These are phyloP conservation scores for Coptotermes formosanus DNA, from an alignment of 1,140 invertebrate genomes.

Conservation along the genomic window DNA sequence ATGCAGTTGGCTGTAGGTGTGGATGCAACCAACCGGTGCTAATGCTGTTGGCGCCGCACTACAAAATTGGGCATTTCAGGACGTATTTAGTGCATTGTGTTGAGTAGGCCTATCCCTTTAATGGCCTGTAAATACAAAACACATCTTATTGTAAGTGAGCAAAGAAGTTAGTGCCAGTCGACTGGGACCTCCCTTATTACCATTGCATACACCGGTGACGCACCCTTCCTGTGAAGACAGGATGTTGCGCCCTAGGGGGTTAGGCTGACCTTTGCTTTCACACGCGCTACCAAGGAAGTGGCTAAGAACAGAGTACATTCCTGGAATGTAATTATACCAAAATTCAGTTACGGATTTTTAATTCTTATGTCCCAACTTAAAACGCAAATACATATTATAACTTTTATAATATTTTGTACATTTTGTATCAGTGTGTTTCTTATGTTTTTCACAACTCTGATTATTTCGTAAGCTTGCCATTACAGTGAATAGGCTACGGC, in stretches of 20 bases:
- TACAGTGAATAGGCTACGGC: no score
- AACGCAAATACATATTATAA: no score
- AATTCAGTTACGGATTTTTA: no score
- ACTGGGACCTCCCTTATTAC: background rate
- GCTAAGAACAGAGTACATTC: no score
- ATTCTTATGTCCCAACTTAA: no score
- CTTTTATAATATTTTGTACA: no score
- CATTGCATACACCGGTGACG: background rate
- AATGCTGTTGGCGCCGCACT: background rate
- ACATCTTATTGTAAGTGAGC: background rate
- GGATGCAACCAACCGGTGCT: background rate
- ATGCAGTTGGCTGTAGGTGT: background rate
- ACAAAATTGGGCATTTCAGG: no score
- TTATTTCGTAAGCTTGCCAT: no score
- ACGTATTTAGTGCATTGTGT: background rate
- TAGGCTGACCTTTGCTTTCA: no score
- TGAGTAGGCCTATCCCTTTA: background rate
- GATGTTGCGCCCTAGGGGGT: background rate
- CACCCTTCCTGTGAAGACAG: background rate
- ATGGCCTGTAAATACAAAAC: background rate
- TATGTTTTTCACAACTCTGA: no score
- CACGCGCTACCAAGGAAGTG: background rate
- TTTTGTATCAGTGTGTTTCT: no score
- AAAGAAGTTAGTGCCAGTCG: background rate
- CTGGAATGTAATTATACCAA: no score